Evolutionary conservation across 2,797 vertebrate genomes (phyloP), one percentile per base, ranked within the genome.

Genomic region (Limnodromus scolopaceus): DNA sequence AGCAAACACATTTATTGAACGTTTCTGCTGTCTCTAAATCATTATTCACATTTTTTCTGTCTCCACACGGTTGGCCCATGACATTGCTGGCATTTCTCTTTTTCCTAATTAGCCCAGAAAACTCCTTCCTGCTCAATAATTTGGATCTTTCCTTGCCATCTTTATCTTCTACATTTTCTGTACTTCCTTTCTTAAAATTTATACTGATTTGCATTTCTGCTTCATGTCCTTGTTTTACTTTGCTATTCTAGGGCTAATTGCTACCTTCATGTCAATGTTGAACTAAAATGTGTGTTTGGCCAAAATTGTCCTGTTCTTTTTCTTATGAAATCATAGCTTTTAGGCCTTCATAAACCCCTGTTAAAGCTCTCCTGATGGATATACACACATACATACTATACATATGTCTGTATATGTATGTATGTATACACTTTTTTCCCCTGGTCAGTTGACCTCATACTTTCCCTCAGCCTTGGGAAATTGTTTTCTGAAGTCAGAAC

Each of bases 1-100:
- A 89, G 63, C 71, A 96, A 96, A 95, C 88, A 89, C 41, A 95
- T 96, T 96, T 96, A 96, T 95, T 96, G 93, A 97, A 70, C 23
- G 17, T 92, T 94, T 95, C 91, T 94, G 48, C 84, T 43, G 34
- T n/a, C 80, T 94, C 88, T 91, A 92, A 96, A 93, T 96, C 84
- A 89, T 91, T 93, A 87, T 84, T 93, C 94, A 82, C 51, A 60
- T 87, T 81, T 88, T 94, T 93, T 68, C 58, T 94, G 43, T 84
- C 86, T 94, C 78, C 93, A 93, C 81, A 46, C 89, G 93, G 48
- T 53, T 93, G 85, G 76, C 88, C 86, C 58, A 34, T 86, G 92
- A 87, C 88, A 93, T 55, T 0, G 8, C 45, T 93, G 81, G 74
- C 88, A 92, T 96, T 96, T 96, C 38, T 92, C 12, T 57, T 92